Conservation (phyloP, 2,113 vertebrate species). For the Eptesicus fuscus region DNA sequence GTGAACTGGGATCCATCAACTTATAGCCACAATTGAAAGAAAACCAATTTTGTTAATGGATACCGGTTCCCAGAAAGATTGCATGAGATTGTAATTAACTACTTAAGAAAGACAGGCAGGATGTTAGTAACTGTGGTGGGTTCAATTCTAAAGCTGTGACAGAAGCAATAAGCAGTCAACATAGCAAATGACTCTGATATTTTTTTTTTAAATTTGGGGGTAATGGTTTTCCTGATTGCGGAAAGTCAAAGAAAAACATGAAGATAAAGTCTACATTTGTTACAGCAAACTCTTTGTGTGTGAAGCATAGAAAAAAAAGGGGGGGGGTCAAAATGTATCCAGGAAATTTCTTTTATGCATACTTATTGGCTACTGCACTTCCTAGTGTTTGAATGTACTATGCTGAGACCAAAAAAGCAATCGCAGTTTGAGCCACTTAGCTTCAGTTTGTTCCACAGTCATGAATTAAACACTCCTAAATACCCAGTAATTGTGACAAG, state of each 20-base stretch:
- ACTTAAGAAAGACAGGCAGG: constrained; percentile 44
- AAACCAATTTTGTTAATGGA: constrained; percentile 57
- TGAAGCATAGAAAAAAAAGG: background rate
- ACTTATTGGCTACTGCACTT: background rate
- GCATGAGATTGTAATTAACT: constrained; percentile 42
- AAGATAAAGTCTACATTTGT: constrained; percentile 17
- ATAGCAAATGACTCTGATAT: background rate
- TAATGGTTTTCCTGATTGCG: constrained; percentile 2
- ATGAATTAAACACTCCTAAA: background rate
- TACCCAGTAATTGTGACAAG: background rate
- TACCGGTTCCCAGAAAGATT: constrained; percentile 38
- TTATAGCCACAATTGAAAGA: constrained; percentile 27
- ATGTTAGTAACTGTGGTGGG: background rate
- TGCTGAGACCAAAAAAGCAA: background rate
- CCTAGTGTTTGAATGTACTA: background rate
- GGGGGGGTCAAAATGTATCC: background rate
- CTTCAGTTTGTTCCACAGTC: background rate
- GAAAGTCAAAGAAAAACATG: constrained; percentile 18
- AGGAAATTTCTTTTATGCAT: background rate
- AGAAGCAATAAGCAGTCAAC: constrained; percentile 41
- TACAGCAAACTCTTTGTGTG: background rate
- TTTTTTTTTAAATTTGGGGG: background rate
- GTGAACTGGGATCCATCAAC: constrained; percentile 42
- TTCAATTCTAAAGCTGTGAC: constrained; percentile 33
- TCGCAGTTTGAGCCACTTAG: background rate